Evolutionary conservation across 2,888 invertebrate genomes (phyloP), one percentile per base, ranked within the genome.

Genomic region (Drosophila siamana): DNA sequence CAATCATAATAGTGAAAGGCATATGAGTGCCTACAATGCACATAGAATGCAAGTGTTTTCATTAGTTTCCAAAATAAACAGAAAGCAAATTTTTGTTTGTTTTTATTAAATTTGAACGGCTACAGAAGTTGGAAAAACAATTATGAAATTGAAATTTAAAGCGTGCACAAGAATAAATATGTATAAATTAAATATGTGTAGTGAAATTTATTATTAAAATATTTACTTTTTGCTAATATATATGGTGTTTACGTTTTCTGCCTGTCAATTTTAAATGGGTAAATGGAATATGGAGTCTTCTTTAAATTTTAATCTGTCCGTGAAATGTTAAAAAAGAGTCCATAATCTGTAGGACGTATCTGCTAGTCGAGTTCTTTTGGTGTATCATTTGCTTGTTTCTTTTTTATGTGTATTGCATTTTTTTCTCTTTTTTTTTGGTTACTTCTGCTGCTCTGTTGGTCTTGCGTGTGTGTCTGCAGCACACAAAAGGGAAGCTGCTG

Each of bases 401-500:
- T 40, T 61, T 51, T 19, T 11, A 28, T 59, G 19, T 41, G 56
- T 55, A 52, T 33, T 67, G 47, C 36, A n/a, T 33, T 40, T 22
- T 26, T 26, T 46, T 69, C 70, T 24, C 5, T 22, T 22, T 22
- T 46, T 69, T 74, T 85, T 85, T 47, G 62, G 71, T 71, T 69
- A 57, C 56, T 66, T 66, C 24, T 41, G 52, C 41, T 48, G 43
- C 57, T 55, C 50, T 48, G 62, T 50, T 47, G 28, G 54, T 40
- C 46, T 59, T 47, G 26, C 13, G 36, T 60, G 64, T 72, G 70
- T 57, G 57, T 48, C 60, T 67, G 56, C 16, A 30, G 19, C 65
- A 70, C 65, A 81, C 85, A 86, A 84, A 81, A 67, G 72, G 36
- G 61, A 56, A 75, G 52, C 50, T 77, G 55, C 13, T 43, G 70